Percentiles rank a stretch among this genome's conserved stretches.
These are phyloP conservation scores for Achlya flavicornis DNA, from an alignment of 2,888 invertebrate species.

Conservation along the genomic window DNA sequence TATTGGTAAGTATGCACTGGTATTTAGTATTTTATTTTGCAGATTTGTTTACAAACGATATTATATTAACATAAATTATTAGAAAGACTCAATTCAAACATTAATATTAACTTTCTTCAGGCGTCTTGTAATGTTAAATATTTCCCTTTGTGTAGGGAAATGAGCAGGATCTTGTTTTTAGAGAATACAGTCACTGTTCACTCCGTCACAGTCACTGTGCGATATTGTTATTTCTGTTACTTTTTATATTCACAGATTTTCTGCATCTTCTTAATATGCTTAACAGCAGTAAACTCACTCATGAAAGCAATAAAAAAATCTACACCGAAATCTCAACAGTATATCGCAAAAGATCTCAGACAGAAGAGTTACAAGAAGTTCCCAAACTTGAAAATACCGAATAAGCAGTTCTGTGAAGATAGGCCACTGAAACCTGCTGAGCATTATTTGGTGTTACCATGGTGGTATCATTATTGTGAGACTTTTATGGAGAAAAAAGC, in stretches of 20 bases:
- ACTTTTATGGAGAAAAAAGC: slow-evolving; percentile 32
- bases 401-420: slow-evolving; percentile 47
- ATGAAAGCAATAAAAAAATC: neutral
- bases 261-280: neutral
- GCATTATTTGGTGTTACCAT: slow-evolving; percentile 48
- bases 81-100: neutral
- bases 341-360: neutral
- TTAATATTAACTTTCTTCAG: neutral
- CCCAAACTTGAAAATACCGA: slow-evolving; percentile 40
- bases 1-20: neutral
- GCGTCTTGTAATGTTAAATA: neutral
- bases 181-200: neutral
- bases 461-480: slow-evolving; percentile 62
- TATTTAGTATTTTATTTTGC: neutral
- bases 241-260: neutral
- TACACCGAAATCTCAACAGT: neutral
- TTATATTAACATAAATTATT: neutral
- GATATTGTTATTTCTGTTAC: neutral
- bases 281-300: neutral
- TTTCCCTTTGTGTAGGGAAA: neutral
- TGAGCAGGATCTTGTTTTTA: neutral
- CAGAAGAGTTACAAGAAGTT: slow-evolving; percentile 10
- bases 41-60: neutral
- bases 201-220: no score
- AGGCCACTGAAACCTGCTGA: slow-evolving; percentile 35